Percentiles rank a stretch among this genome's conserved stretches.
Evolutionary conservation across 2,797 vertebrate species (phyloP).

Genomic region (Hydrophis major): DNA sequence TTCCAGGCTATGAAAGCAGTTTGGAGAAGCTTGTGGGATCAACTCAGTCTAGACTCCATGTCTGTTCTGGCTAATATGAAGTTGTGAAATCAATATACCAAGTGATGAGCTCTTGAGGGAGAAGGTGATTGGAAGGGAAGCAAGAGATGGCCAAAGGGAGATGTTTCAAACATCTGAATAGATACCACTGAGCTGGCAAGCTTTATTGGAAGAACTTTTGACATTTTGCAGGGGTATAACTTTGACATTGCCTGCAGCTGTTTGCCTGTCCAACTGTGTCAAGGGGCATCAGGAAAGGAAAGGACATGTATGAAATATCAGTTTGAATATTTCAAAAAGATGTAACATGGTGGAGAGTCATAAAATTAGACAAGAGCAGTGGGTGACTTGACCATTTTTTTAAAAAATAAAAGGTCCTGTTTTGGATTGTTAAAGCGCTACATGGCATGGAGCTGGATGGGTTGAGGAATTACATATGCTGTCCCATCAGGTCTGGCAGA

Average conservation of each 20-base stretch:
- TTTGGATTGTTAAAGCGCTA: neutral
- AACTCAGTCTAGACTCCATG: neutral
- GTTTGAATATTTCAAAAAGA: neutral
- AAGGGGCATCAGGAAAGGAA: slow-evolving; percentile 19
- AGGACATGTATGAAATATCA: neutral
- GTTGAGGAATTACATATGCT: neutral
- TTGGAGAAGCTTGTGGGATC: slow-evolving; percentile 42
- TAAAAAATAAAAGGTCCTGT: neutral
- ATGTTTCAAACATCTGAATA: slow-evolving; percentile 40
- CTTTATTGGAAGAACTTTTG: slow-evolving; percentile 38
- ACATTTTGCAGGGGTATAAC: slow-evolving; percentile 50
- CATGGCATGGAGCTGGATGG: neutral
- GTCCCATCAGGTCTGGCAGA: neutral
- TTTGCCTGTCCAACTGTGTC: slow-evolving; percentile 23
- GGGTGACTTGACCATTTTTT: neutral
- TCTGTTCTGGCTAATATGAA: slow-evolving; percentile 46
- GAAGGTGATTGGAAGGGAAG: slow-evolving; percentile 32
- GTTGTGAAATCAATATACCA: slow-evolving; percentile 46
- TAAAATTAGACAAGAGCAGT: neutral
- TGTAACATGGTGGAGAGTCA: neutral
- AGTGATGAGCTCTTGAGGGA: slow-evolving; percentile 32
- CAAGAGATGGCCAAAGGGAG: slow-evolving; percentile 34
- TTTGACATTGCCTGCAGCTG: slow-evolving; percentile 35
- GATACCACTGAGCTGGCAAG: slow-evolving; percentile 37
- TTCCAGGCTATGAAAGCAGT: slow-evolving; percentile 31